Conservation (phyloP, 2,888 invertebrate genomes). For the Oligia fasciuncula region DNA sequence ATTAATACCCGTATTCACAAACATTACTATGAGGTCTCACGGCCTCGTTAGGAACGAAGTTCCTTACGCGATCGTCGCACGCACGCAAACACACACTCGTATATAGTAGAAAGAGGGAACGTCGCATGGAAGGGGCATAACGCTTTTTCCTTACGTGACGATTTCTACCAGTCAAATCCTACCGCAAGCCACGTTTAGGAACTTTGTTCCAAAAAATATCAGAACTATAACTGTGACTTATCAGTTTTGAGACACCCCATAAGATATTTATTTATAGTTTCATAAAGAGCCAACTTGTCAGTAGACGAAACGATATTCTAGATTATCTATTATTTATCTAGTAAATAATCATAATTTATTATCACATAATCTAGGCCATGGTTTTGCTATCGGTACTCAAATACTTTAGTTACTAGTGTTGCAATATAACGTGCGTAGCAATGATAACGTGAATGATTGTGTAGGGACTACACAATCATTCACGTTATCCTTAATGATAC, state of each 20-base stretch:
- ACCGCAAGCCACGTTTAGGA: neutral
- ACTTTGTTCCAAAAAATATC: neutral
- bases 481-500: conserved; percentile 36
- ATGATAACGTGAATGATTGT: too few relatives aligned
- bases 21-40: too few relatives aligned
- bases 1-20: too few relatives aligned
- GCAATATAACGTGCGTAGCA: too few relatives aligned
- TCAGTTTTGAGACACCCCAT: neutral
- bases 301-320: neutral
- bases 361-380: conserved; percentile 18
- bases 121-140: neutral
- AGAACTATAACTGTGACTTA: neutral
- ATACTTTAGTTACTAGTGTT: neutral
- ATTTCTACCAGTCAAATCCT: neutral
- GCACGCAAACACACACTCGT: neutral
- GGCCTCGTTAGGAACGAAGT: neutral
- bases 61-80: neutral
- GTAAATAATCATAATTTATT: conserved; percentile 17
- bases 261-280: neutral
- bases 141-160: neutral
- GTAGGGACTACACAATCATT: neutral
- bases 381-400: conserved; percentile 2
- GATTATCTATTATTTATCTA: conserved; percentile 21
- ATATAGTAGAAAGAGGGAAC: neutral
- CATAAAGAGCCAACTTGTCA: neutral